These are phyloP conservation scores for Muraenolepis orangiensis DNA, from an alignment of 2,797 vertebrate species.

Conservation along the genomic window DNA sequence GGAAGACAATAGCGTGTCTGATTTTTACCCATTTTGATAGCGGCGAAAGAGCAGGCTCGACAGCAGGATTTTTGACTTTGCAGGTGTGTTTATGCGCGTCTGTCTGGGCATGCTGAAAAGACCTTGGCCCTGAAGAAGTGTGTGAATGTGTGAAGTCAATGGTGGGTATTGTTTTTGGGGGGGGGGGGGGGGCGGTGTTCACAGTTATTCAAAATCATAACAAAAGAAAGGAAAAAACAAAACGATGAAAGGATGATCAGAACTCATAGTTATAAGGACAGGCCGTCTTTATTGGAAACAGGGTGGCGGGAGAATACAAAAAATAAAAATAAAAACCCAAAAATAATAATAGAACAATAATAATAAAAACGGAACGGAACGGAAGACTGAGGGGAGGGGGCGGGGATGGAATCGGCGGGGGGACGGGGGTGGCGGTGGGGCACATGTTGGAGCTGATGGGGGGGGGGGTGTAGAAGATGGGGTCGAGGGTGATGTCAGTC, in stretches of 20 bases:
- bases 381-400: slow-evolving; percentile 75
- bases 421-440: slow-evolving; percentile 24
- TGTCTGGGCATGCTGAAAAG: slow-evolving; percentile 6
- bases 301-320: slow-evolving; percentile 68
- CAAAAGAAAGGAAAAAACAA: slow-evolving; percentile 36
- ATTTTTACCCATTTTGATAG: slow-evolving; percentile 24
- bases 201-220: slow-evolving; percentile 32
- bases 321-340: slow-evolving; percentile 85
- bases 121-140: slow-evolving; percentile 8
- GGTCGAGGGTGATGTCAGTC: slow-evolving; percentile 41
- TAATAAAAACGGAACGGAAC: slow-evolving; percentile 77
- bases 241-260: slow-evolving; percentile 77
- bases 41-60: slow-evolving; percentile 25
- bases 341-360: slow-evolving; percentile 78
- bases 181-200: background rate
- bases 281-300: slow-evolving; percentile 98
- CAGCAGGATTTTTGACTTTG: slow-evolving; percentile 14
- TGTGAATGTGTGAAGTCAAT: slow-evolving; percentile 25
- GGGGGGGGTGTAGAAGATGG: slow-evolving; percentile 54
- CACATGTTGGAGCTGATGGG: slow-evolving; percentile 36
- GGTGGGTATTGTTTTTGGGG: too few species aligned
- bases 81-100: background rate
- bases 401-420: slow-evolving; percentile 55
- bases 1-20: slow-evolving; percentile 45
- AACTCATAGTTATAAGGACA: slow-evolving; percentile 85